Conservation (phyloP, 2,113 vertebrate species). For the Peucedramus taeniatus region DNA sequence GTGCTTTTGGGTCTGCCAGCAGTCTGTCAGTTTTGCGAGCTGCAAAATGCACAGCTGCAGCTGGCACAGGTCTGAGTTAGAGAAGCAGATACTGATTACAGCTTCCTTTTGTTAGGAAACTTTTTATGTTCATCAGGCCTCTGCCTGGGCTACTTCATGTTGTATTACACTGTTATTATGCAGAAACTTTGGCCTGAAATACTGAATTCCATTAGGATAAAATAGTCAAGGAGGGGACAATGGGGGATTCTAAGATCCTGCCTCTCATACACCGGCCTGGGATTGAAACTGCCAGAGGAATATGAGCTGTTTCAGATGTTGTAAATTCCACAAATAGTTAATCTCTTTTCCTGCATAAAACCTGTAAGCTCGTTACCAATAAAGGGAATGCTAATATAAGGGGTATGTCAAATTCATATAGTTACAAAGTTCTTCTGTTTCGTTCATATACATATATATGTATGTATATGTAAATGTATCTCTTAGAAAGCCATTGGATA, state of each 20-base stretch:
- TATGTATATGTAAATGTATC: background rate
- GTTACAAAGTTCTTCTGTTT: background rate
- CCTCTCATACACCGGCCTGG: background rate
- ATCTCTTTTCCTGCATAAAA: background rate
- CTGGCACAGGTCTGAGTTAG: background rate
- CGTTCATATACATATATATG: background rate
- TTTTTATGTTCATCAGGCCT: fast-evolving
- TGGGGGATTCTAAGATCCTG: background rate
- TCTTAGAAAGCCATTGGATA: background rate
- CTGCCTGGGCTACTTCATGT: background rate
- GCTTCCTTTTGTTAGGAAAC: background rate
- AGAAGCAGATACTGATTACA: background rate
- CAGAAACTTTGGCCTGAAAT: background rate
- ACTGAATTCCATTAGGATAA: background rate
- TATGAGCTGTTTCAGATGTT: background rate
- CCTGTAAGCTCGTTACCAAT: background rate
- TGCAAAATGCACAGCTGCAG: background rate
- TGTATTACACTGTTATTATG: background rate
- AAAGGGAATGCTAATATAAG: background rate
- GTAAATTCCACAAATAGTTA: background rate
- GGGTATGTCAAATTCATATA: background rate
- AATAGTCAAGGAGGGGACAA: background rate
- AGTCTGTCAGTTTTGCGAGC: background rate
- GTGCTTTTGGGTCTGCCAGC: background rate
- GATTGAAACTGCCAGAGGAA: background rate